Conservation (phyloP, 2,888 invertebrate genomes). For the Brachyptera putata region DNA sequence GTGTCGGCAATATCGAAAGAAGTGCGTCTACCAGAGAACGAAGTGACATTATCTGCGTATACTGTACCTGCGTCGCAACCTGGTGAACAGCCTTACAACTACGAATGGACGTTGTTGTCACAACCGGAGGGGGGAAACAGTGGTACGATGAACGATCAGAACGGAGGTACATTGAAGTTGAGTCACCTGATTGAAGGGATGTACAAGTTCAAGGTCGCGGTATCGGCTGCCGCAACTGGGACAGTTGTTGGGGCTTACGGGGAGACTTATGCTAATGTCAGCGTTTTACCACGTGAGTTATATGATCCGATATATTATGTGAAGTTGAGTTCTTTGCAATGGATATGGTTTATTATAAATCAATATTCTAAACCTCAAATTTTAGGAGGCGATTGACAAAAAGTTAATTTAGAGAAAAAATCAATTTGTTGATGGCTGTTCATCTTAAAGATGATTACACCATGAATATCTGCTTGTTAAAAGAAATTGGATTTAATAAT, state of each 20-base stretch:
- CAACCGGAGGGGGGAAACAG: constrained; percentile 74
- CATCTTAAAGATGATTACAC: too few species aligned
- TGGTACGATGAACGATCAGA: constrained; percentile 76
- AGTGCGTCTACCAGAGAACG: constrained; percentile 77
- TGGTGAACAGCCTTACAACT: constrained; percentile 74
- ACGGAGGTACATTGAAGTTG: constrained; percentile 75
- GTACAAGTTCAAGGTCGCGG: constrained; percentile 82
- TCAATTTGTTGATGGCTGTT: too few species aligned
- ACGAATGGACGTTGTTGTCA: constrained; percentile 81
- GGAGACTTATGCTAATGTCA: constrained; percentile 83
- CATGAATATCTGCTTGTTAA: too few species aligned
- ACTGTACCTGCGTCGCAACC: constrained; percentile 71
- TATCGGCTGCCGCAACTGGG: constrained; percentile 65
- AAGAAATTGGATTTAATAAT: too few species aligned
- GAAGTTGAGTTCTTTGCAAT: too few species aligned
- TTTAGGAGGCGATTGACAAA: too few species aligned
- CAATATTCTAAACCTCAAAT: too few species aligned
- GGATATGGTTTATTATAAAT: too few species aligned
- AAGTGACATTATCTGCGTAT: constrained; percentile 76
- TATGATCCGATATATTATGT: too few species aligned
- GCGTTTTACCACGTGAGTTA: constrained; percentile 70
- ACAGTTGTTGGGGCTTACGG: constrained; percentile 71
- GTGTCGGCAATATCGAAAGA: constrained; percentile 73
- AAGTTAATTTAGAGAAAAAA: too few species aligned
- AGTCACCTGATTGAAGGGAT: constrained; percentile 81